phyloP scores from a whole-genome alignment of 1,140 invertebrate species.

The Caligus rogercresseyi region DNA sequence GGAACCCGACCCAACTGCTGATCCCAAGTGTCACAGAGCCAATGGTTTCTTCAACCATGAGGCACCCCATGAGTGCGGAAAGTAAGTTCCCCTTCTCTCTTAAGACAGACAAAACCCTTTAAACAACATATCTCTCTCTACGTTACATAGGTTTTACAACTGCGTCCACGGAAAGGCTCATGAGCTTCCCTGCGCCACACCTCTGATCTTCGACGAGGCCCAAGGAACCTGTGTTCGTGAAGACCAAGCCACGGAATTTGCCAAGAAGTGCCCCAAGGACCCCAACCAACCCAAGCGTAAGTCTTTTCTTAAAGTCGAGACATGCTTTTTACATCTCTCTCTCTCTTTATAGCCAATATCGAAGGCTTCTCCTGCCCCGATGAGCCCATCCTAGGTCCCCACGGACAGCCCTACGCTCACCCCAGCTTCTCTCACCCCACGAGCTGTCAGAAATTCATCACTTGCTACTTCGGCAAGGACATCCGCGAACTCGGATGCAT shows the following conservation, averaged over 20 bases:
- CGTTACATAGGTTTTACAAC: constrained; percentile 45
- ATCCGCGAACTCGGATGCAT: constrained; percentile 66
- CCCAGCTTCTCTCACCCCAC: constrained; percentile 67
- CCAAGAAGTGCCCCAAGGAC: constrained; percentile 7
- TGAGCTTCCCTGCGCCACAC: constrained; percentile 59
- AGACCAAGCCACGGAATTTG: constrained; percentile 11
- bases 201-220: constrained; percentile 46
- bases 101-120: background rate
- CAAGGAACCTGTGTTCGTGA: constrained; percentile 16
- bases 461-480: constrained; percentile 64
- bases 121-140: no score
- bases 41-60: constrained; percentile 62
- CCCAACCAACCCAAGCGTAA: background rate
- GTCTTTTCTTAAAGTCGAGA: background rate
- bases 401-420: constrained; percentile 54
- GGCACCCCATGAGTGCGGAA: constrained; percentile 55
- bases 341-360: background rate
- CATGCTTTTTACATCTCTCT: background rate
- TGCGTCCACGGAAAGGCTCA: constrained; percentile 63
- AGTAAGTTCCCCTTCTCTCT: constrained; percentile 25
- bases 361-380: constrained; percentile 50
- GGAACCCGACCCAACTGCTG: background rate
- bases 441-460: constrained; percentile 73
- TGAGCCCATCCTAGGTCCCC: constrained; percentile 35
- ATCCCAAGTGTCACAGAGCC: constrained; percentile 44